Percentiles rank a stretch among this genome's conserved stretches.
Conservation (phyloP, 2,888 invertebrate species). For the Bruchidius siliquastri region DNA sequence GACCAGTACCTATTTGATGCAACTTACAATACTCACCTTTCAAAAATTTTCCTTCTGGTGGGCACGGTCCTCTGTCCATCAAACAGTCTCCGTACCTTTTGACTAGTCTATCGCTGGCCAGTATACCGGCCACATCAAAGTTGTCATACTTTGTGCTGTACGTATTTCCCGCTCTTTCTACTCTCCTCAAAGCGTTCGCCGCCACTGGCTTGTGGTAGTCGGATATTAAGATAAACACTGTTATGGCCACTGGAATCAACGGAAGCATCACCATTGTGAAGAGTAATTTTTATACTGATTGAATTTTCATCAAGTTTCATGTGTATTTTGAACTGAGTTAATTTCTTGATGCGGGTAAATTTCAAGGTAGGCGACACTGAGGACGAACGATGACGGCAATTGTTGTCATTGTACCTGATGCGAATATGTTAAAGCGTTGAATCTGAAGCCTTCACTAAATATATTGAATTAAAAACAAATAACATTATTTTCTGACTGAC, state of each 20-base stretch:
- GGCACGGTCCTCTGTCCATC: constrained; percentile 56
- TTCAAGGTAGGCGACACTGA: constrained; percentile 8
- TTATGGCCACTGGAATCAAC: constrained; percentile 21
- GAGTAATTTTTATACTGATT: not conserved
- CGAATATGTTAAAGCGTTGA: not conserved
- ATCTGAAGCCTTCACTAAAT: not conserved
- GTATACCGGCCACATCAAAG: constrained; percentile 59
- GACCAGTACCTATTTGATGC: too few relatives aligned
- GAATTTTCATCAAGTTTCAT: not conserved
- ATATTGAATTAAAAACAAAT: not conserved
- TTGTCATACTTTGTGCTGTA: constrained; percentile 60
- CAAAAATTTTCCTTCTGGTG: constrained; percentile 56
- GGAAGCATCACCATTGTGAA: not conserved
- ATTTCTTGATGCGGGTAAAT: constrained; percentile 1
- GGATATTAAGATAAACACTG: constrained; percentile 40
- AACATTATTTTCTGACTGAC: not conserved
- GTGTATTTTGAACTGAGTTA: not conserved
- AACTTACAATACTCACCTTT: constrained; percentile 47
- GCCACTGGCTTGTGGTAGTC: constrained; percentile 43
- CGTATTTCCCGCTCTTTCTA: constrained; percentile 27
- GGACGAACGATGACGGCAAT: not conserved
- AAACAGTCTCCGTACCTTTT: constrained; percentile 62
- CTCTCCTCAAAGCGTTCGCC: constrained; percentile 40
- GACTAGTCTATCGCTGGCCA: constrained; percentile 57
- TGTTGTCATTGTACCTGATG: not conserved